Base-by-base conservation (phyloP, 2,797 vertebrate species). In the Dendrocincla tyrannina region DNA sequence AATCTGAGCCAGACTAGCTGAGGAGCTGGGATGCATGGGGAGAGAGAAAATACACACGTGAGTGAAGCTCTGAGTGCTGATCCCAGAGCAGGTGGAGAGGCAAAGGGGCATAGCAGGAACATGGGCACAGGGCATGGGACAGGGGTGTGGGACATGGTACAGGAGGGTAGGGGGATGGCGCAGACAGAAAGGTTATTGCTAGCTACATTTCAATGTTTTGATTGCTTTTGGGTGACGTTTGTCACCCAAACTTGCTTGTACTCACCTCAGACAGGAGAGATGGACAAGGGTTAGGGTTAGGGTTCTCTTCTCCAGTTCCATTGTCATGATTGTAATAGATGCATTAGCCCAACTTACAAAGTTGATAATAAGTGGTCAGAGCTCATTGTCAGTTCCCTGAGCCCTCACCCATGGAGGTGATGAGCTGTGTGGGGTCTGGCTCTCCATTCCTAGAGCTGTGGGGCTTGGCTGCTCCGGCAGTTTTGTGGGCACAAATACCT, bases 61-160 rank as follows among this genome's bases (percentile, higher is more conserved):
- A 23, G 20, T 27, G n/a, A 33, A 49, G 30, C 22, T 50, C 52
- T 2, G 2, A n/a, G 55, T 5, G 23, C 22, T 32, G 73, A 42
- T 22, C 41, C 64, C 0, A 1, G 44, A 47, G 50, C 0, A 3
- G n/a, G 42, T 27, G 53, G 64, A 17, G 76, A 50, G 32, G 41
- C 20, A 35, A 35, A 12, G 33, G 56, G 58, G 30, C 15, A 2
- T 13, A 32, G 30, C 30, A 64, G 41, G 32, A 23, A 44, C 22
- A n/a, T 9, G 32, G 32, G 62, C 41, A 64, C 28, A 42, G 60
- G 39, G 30, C 60, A 63, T 11, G 24, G 56, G 69, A 27, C 13
- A 2, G 10, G 49, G 69, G 28, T 9, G 1, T 41, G 35, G 37
- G 70, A 35, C 15, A 2, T 0, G 3, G 47, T 16, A 11, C 0